Evolutionary conservation across 2,113 vertebrate species (phyloP).

Genomic region (Boleophthalmus pectinirostris): DNA sequence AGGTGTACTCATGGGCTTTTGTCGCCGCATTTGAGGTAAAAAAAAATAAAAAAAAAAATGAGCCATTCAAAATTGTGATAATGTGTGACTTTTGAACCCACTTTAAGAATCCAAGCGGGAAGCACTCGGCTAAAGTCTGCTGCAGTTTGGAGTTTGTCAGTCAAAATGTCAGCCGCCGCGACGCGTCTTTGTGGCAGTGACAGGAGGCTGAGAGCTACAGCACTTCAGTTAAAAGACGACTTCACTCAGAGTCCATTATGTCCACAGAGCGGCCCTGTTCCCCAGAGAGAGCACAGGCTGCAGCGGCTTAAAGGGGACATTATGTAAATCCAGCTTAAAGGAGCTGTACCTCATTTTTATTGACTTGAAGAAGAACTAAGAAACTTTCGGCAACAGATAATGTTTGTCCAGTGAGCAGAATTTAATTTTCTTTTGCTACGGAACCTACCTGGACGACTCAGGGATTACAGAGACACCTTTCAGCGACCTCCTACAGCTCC

Average conservation of each 20-base stretch:
- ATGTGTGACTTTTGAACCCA: constrained; percentile 14
- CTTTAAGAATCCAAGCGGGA: constrained; percentile 4
- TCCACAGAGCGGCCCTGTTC: constrained; percentile 21
- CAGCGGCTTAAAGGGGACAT: not conserved
- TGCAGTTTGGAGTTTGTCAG: constrained; percentile 48
- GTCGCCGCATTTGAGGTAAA: no score
- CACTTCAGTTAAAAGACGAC: constrained; percentile 56
- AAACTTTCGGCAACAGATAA: no score
- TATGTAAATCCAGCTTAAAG: no score
- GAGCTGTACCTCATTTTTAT: no score
- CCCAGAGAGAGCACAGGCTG: constrained; percentile 11
- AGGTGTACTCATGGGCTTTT: no score
- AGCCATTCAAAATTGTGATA: not conserved
- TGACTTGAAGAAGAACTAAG: no score
- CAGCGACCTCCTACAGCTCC: no score
- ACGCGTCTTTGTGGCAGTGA: constrained; percentile 55
- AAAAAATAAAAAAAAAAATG: no score
- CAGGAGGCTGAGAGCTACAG: constrained; percentile 58
- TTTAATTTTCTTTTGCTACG: no score
- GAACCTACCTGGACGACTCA: no score
- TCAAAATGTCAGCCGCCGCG: constrained; percentile 56
- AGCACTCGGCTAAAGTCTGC: constrained; percentile 10
- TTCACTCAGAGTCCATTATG: constrained; percentile 48
- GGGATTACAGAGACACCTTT: no score
- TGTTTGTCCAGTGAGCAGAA: no score